Percentiles rank a stretch among this genome's conserved stretches.
Evolutionary conservation across 1,140 invertebrate species (phyloP).

Genomic region (Heliothis virescens): DNA sequence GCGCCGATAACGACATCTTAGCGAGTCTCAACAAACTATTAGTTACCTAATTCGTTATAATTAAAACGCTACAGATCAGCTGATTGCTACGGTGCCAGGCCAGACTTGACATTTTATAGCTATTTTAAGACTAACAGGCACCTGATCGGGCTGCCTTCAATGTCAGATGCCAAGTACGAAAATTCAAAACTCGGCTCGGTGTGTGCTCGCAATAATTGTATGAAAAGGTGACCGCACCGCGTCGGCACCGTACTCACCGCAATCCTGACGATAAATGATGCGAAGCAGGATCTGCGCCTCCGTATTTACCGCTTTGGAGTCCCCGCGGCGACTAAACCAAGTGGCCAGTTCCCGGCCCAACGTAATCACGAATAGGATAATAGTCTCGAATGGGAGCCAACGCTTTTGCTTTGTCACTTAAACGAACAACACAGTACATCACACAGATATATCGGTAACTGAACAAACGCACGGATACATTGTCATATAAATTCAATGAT

Average conservation of each 20-base stretch:
- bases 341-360: slow-evolving; percentile 79
- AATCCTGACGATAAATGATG: slow-evolving; percentile 84
- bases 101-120: slow-evolving; percentile 82
- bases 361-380: slow-evolving; percentile 84
- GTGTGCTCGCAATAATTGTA: slow-evolving; percentile 46
- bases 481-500: slow-evolving; percentile 72
- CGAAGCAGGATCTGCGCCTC: slow-evolving; percentile 80
- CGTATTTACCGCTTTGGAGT: slow-evolving; percentile 85
- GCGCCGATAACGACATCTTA: slow-evolving; percentile 56
- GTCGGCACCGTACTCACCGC: slow-evolving; percentile 74
- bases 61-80: slow-evolving; percentile 82
- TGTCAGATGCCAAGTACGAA: slow-evolving; percentile 73
- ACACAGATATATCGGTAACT: slow-evolving; percentile 76
- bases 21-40: slow-evolving; percentile 60
- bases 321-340: slow-evolving; percentile 82
- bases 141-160: slow-evolving; percentile 80
- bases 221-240: slow-evolving; percentile 44
- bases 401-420: slow-evolving; percentile 84
- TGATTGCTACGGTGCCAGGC: slow-evolving; percentile 81
- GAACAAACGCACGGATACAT: slow-evolving; percentile 80
- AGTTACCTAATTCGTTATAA: slow-evolving; percentile 82
- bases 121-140: slow-evolving; percentile 83
- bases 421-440: slow-evolving; percentile 79
- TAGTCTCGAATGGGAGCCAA: slow-evolving; percentile 80
- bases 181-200: slow-evolving; percentile 46